These are phyloP conservation scores for Zonitis immaculata DNA, from an alignment of 2,888 invertebrate species.

Conservation along the genomic window DNA sequence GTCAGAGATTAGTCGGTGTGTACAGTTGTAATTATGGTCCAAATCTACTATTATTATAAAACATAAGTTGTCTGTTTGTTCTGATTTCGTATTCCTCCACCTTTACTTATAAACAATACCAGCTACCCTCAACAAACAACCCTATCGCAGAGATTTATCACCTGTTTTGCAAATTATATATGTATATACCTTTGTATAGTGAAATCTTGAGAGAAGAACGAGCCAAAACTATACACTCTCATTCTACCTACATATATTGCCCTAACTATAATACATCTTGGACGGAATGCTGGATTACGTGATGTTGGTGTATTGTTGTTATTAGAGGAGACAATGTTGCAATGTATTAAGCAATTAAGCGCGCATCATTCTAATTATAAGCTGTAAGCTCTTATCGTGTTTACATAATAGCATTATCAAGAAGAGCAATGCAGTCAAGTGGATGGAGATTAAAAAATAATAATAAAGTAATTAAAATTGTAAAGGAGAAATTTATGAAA, in stretches of 20 bases:
- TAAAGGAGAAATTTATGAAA: too few relatives aligned
- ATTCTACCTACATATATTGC: slow-evolving; percentile 19
- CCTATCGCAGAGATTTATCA: background rate
- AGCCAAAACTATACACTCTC: background rate
- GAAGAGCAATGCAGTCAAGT: slow-evolving; percentile 2
- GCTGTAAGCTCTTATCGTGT: slow-evolving; percentile 26
- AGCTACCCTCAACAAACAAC: background rate
- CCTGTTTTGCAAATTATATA: background rate
- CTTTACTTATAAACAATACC: too few relatives aligned
- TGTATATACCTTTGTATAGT: too few relatives aligned
- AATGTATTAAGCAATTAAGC: slow-evolving; percentile 32
- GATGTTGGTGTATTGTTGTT: slow-evolving; percentile 29
- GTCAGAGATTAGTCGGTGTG: slow-evolving; percentile 20
- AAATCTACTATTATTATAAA: slow-evolving; percentile 21
- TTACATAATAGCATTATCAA: slow-evolving; percentile 20
- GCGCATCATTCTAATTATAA: slow-evolving; percentile 31
- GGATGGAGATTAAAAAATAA: background rate
- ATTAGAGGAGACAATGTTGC: slow-evolving; percentile 21
- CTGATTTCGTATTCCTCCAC: too few relatives aligned
- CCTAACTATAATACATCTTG: slow-evolving; percentile 13
- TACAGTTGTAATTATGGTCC: slow-evolving; percentile 22
- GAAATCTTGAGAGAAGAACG: background rate
- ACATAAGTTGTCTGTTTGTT: slow-evolving; percentile 20
- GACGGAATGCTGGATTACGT: slow-evolving; percentile 24
- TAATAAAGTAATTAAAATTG: too few relatives aligned